Evolutionary conservation across 2,113 vertebrate genomes (phyloP).

Genomic region (Tinamus guttatus): DNA sequence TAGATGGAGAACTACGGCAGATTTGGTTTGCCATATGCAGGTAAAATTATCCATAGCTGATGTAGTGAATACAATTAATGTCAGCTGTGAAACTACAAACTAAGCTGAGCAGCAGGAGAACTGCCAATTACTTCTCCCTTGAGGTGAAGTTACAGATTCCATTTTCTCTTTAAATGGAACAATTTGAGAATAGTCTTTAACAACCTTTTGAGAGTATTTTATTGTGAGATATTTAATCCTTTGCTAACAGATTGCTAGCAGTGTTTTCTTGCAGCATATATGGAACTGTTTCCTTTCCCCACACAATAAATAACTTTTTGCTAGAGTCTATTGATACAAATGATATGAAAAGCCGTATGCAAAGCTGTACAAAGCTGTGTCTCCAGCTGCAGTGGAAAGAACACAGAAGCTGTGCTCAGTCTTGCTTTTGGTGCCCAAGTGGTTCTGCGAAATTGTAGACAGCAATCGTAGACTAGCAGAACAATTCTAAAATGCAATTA

Average conservation of each 20-base stretch:
- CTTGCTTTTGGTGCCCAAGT: neutral
- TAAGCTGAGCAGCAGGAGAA: neutral
- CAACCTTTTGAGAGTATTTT: neutral
- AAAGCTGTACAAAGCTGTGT: neutral
- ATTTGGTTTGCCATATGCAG: neutral
- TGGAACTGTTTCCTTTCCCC: neutral
- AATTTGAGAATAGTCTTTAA: neutral
- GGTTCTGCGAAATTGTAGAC: neutral
- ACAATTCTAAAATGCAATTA: neutral
- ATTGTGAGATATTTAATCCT: neutral
- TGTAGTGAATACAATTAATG: neutral
- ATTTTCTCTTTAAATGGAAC: neutral
- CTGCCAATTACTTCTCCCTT: neutral
- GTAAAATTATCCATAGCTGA: neutral
- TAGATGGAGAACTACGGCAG: neutral
- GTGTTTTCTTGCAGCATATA: neutral
- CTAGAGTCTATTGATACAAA: neutral
- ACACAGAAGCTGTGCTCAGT: neutral
- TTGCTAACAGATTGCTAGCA: neutral
- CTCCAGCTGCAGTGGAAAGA: neutral
- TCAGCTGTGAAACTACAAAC: neutral
- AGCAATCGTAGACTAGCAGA: neutral
- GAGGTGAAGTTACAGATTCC: neutral
- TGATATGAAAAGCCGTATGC: neutral
- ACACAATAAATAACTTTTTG: neutral